Evolutionary conservation across 1,140 invertebrate species (phyloP), one percentile per base, ranked within the genome.

Genomic region (Achatina immaculata): DNA sequence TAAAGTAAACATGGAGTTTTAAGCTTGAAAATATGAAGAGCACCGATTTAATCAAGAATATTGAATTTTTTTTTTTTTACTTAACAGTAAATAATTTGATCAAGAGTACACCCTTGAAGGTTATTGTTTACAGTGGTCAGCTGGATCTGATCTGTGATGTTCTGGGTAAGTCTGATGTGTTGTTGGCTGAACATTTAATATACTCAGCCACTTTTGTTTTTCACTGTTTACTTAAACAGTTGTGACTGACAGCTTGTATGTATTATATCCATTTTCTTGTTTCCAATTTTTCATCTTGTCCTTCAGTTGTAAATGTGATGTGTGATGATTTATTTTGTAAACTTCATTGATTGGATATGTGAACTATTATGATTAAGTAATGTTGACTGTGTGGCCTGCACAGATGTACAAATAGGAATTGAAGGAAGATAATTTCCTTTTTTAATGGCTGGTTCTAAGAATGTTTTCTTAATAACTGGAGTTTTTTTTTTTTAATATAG

Each of bases 91-190:
- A 91, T 75, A 79, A 83, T 31, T 83, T 92, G 14, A 87, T 96
- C 19, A 94, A 95, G 81, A 93, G 94, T 78, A 95, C 95, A 0
- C 85, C 93, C 73, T 88, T 96, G 21, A 92, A 93, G 58, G 92
- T 95, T 0, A 93, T 93, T 40, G 94, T 95, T 34, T 94, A 95
- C 86, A 94, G 92, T 85, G 95, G 95, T 38, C 92, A 94, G 77
- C 89, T 94, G 40, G 95, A 95, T 88, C 90, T 95, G 7, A 77
- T 79, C 65, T 75, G 82, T 65, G 79, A 82, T 48, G 75, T 76
- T n/a, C 68, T 82, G 31, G 79, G 78, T 79, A 79, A 78, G 73
- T 80, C 1, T 45, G 19, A 21, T 31, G 21, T 34, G 1, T 24
- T 58, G 21, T 16, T 74, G 21, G 14, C 38, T 19, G 0, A 24